Evolutionary conservation across 2,888 invertebrate species (phyloP), one percentile per base, ranked within the genome.

Genomic region (Autographa pulchrina): DNA sequence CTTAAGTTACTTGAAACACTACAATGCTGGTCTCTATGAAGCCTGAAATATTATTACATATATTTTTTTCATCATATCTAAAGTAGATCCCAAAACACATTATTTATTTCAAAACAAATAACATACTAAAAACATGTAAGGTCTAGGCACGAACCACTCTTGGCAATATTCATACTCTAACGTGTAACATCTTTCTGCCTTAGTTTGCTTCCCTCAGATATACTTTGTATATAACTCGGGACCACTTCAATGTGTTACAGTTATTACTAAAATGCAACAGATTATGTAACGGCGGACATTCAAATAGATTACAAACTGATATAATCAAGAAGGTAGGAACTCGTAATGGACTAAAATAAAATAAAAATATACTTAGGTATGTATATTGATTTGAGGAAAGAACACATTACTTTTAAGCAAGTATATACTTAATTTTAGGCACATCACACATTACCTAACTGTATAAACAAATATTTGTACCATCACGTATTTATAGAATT

Each of bases 81-180:
- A n/a, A n/a, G n/a, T n/a, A n/a, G n/a, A n/a, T n/a, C n/a, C n/a
- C n/a, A n/a, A n/a, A n/a, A n/a, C n/a, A n/a, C n/a, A n/a, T n/a
- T n/a, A n/a, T n/a, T n/a, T n/a, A n/a, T 25, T 25, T 25, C 25
- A 25, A 35, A 35, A 35, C 35, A 35, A 35, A 35, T 35, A 35
- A 6, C 11, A 9, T 38, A 38, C 7, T 38, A 38, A 2, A 38
- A 38, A 0, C 11, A 11, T 38, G 11, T 35, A 43, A n/a, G 48
- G n/a, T 48, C 48, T n/a, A 48, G 4, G n/a, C 48, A 16, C 13
- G 11, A 14, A 43, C 13, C 2, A 48, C 11, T 41, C 35, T 64
- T 71, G 14, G 32, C 59, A 38, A 66, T 18, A 71, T 80, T 31
- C 14, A 59, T 80, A 72, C 81, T 8, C 32, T 5, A 48, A 61